Conservation (phyloP, 1,140 invertebrate genomes). For the Atopsyche davidsoni region DNA sequence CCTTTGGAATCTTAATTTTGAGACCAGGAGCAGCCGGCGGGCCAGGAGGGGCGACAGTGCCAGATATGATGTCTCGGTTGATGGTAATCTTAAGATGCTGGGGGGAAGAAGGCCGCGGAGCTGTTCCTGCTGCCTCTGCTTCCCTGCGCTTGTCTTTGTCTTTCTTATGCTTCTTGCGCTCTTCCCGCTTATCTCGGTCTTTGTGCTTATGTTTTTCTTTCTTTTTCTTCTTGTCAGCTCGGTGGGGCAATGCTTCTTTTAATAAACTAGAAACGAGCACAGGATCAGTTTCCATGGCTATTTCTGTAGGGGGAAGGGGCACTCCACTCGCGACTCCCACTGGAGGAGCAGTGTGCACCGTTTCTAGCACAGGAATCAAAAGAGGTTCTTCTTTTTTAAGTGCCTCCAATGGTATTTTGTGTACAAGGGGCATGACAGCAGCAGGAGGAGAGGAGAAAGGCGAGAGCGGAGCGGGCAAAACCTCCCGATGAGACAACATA, state of each 20-base stretch:
- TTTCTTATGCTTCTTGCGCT: constrained; percentile 46
- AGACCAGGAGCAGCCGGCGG: constrained; percentile 32
- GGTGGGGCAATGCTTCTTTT: constrained; percentile 39
- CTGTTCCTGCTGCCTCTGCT: constrained; percentile 23
- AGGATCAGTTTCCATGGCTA: constrained; percentile 45
- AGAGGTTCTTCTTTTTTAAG: constrained; percentile 44
- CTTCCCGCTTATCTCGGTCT: constrained; percentile 45
- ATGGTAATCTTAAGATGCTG: constrained; percentile 41
- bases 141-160: constrained; percentile 41
- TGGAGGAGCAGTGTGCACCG: constrained; percentile 19
- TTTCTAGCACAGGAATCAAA: constrained; percentile 37
- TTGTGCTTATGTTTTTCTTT: constrained; percentile 50
- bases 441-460: constrained; percentile 41
- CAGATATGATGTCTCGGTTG: constrained; percentile 38
- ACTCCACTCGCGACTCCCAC: constrained; percentile 33
- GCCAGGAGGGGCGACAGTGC: constrained; percentile 14
- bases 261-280: constrained; percentile 43
- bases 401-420: constrained; percentile 33
- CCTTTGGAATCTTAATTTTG: constrained; percentile 47
- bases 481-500: constrained; percentile 24
- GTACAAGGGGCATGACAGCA: constrained; percentile 20
- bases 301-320: constrained; percentile 30
- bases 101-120: constrained; percentile 22
- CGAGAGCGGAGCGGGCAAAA: constrained; percentile 40
- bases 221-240: constrained; percentile 44